These are phyloP conservation scores for Rhagophthalmus giganteus DNA, from an alignment of 2,888 invertebrate genomes.

Conservation along the genomic window DNA sequence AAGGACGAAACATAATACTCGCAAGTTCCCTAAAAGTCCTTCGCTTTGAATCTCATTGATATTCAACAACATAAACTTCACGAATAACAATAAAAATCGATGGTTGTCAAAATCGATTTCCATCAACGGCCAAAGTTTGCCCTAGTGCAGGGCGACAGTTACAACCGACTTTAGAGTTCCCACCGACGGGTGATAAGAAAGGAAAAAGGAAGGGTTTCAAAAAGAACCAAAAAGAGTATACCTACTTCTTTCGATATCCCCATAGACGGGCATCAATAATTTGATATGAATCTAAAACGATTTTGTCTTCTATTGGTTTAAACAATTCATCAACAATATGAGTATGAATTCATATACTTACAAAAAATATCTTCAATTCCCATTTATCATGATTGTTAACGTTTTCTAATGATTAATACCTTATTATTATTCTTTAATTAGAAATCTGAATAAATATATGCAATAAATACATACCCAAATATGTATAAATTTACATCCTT, in stretches of 20 bases:
- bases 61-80: constrained; percentile 49
- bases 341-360: no score
- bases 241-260: no score
- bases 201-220: constrained; percentile 5
- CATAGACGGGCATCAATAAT: constrained; percentile 7
- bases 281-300: constrained; percentile 1
- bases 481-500: constrained; percentile 19
- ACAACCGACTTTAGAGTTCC: constrained; percentile 12
- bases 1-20: constrained; percentile 33
- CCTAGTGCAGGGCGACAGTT: constrained; percentile 21
- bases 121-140: constrained; percentile 31
- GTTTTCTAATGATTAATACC: background rate
- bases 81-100: constrained; percentile 50
- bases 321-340: no score
- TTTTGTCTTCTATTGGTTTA: no score
- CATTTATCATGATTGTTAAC: no score
- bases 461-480: constrained; percentile 21
- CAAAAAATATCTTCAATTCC: no score
- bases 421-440: background rate
- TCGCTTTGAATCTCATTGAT: constrained; percentile 39
- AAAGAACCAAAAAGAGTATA: constrained; percentile 9
- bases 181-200: constrained; percentile 18
- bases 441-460: no score
- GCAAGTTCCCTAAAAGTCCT: constrained; percentile 30
- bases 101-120: constrained; percentile 47